Evolutionary conservation across 2,888 invertebrate genomes (phyloP), one percentile per base, ranked within the genome.

Genomic region (Limenitis camilla): DNA sequence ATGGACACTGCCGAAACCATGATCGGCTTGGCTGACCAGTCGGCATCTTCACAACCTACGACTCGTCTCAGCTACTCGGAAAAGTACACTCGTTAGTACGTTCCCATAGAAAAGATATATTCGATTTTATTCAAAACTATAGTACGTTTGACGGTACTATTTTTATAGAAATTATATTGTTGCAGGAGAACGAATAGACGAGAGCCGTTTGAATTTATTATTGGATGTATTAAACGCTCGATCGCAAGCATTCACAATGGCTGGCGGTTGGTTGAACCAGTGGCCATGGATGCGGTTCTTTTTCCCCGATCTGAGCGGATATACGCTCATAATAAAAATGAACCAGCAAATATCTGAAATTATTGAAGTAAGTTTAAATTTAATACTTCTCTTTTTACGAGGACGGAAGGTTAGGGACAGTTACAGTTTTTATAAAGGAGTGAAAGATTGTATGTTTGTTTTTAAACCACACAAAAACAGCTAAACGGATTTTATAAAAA

Each of bases 211-310:
- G 42, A 72, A 66, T 46, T 62, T 65, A 45, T 63, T 83, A 42
- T 55, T 83, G 41, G 74, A 76, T 6, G 62, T 86, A 52, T 67
- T 84, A 42, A 64, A 62, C 49, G 65, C 68, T 36, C 66, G 79
- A 32, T 72, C 76, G 3, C 88, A 85, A 61, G 76, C 89, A 8
- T 88, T 90, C 52, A 90, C 92, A 46, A 90, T 91, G 70, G 88
- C 91, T 4, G 93, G 93, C 1, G 93, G 93, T 0, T 67, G 92
- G 51, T 69, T 93, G 8, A 92, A 92, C 61, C 91, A 92, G 64
- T 77, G 92, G 68, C 93, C 94, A 0, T 90, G 92, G 75, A 72
- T 92, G 53, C 84, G 93, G 52, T 90, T 88, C 65, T 56, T 94
- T 5, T 88, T 90, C 4, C 93, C 93, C 0, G 80, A 89, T 52